Percentiles rank a stretch among this genome's conserved stretches.
phyloP scores from a whole-genome alignment of 2,797 vertebrate genomes.

The Syncerus caffer region DNA sequence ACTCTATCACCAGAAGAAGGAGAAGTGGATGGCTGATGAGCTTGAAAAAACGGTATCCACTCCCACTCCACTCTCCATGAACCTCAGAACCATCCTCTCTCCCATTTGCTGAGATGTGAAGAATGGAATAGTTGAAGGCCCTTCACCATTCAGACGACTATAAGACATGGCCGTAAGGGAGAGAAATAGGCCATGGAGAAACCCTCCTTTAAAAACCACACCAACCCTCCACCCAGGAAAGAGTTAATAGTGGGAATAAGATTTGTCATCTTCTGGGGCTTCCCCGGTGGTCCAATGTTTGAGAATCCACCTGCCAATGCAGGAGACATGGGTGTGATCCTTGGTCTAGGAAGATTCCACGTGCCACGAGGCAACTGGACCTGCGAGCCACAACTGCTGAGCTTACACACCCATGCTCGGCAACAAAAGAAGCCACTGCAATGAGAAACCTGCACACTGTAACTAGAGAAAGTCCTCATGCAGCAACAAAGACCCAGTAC shows the following conservation, averaged over 20 bases:
- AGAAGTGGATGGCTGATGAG: background rate
- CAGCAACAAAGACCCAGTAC: background rate
- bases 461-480: background rate
- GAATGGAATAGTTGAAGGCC: background rate
- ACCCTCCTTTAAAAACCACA: background rate
- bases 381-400: background rate
- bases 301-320: background rate
- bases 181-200: background rate
- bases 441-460: background rate
- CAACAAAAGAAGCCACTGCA: background rate
- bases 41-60: background rate
- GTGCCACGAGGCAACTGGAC: background rate
- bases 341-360: background rate
- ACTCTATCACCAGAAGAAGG: no score
- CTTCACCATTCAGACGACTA: background rate
- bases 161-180: background rate
- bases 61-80: background rate
- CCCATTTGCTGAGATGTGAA: background rate
- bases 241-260: background rate
- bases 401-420: background rate
- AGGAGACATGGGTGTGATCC: background rate
- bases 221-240: background rate
- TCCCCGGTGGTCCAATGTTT: background rate
- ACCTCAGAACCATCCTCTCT: background rate
- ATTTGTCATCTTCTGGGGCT: background rate